A percentile compares a stretch with the other conserved stretches of the same genome.
Evolutionary conservation across 2,797 vertebrate species (phyloP).

Genomic region (Steatocranus sp.): DNA sequence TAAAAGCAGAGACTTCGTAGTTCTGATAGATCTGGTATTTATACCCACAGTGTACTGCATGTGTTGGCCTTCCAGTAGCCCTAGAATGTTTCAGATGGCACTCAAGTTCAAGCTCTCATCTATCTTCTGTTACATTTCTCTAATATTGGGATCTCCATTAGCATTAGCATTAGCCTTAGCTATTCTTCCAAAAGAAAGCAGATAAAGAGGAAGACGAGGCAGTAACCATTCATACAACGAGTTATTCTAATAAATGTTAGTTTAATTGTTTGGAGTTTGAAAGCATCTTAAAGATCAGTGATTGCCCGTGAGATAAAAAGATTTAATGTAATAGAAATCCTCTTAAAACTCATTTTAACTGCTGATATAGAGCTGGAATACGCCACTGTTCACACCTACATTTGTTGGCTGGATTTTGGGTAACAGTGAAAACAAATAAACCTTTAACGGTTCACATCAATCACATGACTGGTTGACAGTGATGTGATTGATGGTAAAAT

Average conservation of each 20-base stretch:
- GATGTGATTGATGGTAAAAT: neutral
- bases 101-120: neutral
- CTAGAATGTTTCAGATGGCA: neutral
- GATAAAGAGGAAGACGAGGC: neutral
- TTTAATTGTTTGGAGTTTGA: neutral
- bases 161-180: neutral
- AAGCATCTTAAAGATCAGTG: neutral
- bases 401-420: neutral
- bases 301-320: neutral
- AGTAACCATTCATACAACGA: neutral
- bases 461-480: neutral
- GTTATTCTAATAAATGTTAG: neutral
- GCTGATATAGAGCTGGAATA: neutral
- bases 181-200: neutral
- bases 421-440: neutral
- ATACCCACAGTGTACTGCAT: neutral
- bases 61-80: neutral
- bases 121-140: neutral
- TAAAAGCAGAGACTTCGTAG: fast-evolving
- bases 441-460: neutral
- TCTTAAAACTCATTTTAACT: neutral
- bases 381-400: neutral
- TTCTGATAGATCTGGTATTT: neutral
- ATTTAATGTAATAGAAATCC: neutral
- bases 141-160: neutral